Percentiles rank a stretch among this genome's conserved stretches.
phyloP scores from a whole-genome alignment of 2,797 vertebrate species.

The Nannoperca obscura region DNA sequence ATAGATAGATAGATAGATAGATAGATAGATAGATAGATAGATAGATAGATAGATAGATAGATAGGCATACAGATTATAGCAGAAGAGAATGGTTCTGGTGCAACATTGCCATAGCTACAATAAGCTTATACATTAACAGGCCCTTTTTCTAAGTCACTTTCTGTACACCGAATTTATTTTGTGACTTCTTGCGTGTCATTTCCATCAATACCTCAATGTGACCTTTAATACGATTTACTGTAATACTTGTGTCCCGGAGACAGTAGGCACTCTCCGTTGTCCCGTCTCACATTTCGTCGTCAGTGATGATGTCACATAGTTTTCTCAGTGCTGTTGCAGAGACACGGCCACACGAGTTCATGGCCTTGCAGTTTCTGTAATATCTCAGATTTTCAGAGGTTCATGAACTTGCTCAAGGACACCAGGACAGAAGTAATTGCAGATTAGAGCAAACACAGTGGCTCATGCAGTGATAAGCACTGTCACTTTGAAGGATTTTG shows the following conservation, averaged over 20 bases:
- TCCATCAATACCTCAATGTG: conserved; percentile 53
- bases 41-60: conserved; percentile 13
- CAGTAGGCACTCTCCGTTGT: conserved; percentile 21
- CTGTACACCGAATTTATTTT: conserved; percentile 12
- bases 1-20: conserved; percentile 1
- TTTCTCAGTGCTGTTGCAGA: conserved; percentile 7
- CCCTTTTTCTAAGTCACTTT: conserved; percentile 34
- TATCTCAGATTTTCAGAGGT: conserved; percentile 1
- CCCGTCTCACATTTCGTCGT: conserved; percentile 52
- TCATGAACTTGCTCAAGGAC: conserved; percentile 9
- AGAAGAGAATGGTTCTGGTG: background rate
- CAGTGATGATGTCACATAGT: conserved; percentile 36
- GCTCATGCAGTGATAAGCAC: conserved; percentile 10
- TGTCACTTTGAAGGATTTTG: conserved; percentile 1
- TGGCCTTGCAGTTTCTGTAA: background rate
- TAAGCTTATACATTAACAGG: background rate
- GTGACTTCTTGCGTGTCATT: conserved; percentile 37
- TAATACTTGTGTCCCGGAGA: conserved; percentile 35
- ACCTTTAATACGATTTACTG: conserved; percentile 55
- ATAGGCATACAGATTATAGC: background rate
- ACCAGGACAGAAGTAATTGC: background rate
- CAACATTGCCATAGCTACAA: background rate
- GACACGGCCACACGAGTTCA: conserved; percentile 18
- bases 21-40: conserved; percentile 8
- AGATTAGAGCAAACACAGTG: background rate